These are phyloP conservation scores for Amphipoea oculea DNA, from an alignment of 2,888 invertebrate species.

Conservation along the genomic window DNA sequence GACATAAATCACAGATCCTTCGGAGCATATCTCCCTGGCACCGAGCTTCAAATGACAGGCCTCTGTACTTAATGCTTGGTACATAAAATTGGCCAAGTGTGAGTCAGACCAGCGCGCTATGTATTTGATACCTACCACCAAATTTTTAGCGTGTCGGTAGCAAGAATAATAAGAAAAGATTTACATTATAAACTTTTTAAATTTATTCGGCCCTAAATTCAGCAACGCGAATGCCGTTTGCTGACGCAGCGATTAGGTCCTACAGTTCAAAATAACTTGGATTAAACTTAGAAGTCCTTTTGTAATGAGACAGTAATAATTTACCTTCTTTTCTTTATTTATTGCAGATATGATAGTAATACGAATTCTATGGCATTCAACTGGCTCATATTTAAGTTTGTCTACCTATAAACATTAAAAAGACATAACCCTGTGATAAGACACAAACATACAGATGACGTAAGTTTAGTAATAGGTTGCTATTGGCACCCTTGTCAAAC, in stretches of 20 bases:
- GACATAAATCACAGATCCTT: slow-evolving; percentile 55
- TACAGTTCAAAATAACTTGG: neutral
- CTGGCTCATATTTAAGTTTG: neutral
- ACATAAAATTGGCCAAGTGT: slow-evolving; percentile 24
- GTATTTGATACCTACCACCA: neutral
- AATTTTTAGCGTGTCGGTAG: neutral
- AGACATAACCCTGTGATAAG: neutral
- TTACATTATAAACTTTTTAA: neutral
- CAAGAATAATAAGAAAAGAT: neutral
- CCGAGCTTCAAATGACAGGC: slow-evolving; percentile 29
- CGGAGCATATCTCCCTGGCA: slow-evolving; percentile 41
- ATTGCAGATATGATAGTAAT: neutral
- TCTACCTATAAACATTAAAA: neutral
- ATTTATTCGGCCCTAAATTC: neutral
- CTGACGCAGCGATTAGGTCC: neutral
- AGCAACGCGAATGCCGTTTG: neutral
- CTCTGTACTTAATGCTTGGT: slow-evolving; percentile 42
- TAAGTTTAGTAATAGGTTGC: neutral
- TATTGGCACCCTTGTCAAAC: neutral
- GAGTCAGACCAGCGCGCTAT: too few species aligned
- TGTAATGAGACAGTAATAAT: neutral
- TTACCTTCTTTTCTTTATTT: neutral
- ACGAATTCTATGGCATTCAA: neutral
- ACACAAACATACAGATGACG: neutral
- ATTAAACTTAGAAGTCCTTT: neutral